Conservation (phyloP, 2,888 invertebrate species). For the Carabus problematicus region DNA sequence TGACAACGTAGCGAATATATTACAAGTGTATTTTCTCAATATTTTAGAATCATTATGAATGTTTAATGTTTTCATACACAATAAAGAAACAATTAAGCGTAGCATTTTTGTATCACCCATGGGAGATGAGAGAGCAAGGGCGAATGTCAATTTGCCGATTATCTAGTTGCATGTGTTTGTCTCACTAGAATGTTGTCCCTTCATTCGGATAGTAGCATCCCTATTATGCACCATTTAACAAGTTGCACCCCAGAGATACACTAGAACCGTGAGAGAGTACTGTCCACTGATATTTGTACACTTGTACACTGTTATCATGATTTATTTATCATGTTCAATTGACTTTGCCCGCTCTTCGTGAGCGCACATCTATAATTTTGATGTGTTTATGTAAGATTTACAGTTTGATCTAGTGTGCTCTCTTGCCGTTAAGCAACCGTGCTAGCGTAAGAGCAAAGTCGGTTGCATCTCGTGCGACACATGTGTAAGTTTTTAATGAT, state of each 20-base stretch:
- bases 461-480: background rate
- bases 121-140: constrained; percentile 10
- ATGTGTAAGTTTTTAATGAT: constrained; percentile 2
- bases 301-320: no score
- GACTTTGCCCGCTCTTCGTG: no score
- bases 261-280: constrained; percentile 31
- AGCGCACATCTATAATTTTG: no score
- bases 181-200: background rate
- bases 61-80: background rate
- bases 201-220: constrained; percentile 43
- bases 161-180: constrained; percentile 2
- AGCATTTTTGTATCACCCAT: constrained; percentile 21
- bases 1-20: no score
- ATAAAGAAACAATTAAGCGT: constrained; percentile 32
- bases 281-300: constrained; percentile 21
- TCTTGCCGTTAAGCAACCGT: no score
- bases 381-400: no score
- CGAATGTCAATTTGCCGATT: constrained; percentile 26
- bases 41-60: no score
- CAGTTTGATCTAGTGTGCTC: no score
- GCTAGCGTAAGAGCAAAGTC: no score
- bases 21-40: no score
- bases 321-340: background rate
- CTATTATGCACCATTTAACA: constrained; percentile 50
- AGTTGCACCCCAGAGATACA: constrained; percentile 47